phyloP scores from a whole-genome alignment of 2,113 vertebrate genomes.

The Erythrolamprus reginae region DNA sequence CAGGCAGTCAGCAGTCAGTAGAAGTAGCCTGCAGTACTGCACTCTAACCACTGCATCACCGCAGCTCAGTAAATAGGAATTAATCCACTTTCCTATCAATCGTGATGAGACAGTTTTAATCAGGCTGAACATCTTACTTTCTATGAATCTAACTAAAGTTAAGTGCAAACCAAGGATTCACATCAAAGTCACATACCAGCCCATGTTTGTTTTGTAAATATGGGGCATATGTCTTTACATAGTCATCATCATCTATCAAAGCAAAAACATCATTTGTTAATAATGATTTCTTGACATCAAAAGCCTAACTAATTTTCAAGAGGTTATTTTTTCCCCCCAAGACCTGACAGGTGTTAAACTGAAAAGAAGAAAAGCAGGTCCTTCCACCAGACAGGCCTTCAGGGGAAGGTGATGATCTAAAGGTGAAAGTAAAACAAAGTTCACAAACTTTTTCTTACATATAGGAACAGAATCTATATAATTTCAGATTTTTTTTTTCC shows the following conservation, averaged over 20 bases:
- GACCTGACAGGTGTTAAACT: not conserved
- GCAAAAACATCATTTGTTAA: not conserved
- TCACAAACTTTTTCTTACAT: not conserved
- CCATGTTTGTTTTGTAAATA: not conserved
- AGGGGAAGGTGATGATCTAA: not conserved
- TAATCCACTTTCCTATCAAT: not conserved
- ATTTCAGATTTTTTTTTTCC: not conserved
- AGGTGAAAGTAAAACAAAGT: not conserved
- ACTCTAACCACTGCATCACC: too few relatives aligned
- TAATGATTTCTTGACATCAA: not conserved
- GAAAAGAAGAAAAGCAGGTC: not conserved
- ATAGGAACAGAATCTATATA: not conserved
- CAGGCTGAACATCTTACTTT: not conserved
- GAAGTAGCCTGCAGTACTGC: too few relatives aligned
- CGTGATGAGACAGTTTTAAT: not conserved
- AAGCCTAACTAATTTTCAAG: slow-evolving; percentile 14
- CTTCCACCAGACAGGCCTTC: not conserved
- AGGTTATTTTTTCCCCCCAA: not conserved
- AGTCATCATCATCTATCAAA: not conserved
- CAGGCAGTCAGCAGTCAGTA: too few relatives aligned
- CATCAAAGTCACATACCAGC: not conserved
- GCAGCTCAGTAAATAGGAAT: not conserved
- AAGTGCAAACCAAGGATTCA: not conserved
- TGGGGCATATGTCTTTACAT: not conserved
- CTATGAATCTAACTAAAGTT: not conserved